Conservation (phyloP, 2,797 vertebrate genomes). For the Psittacula echo region DNA sequence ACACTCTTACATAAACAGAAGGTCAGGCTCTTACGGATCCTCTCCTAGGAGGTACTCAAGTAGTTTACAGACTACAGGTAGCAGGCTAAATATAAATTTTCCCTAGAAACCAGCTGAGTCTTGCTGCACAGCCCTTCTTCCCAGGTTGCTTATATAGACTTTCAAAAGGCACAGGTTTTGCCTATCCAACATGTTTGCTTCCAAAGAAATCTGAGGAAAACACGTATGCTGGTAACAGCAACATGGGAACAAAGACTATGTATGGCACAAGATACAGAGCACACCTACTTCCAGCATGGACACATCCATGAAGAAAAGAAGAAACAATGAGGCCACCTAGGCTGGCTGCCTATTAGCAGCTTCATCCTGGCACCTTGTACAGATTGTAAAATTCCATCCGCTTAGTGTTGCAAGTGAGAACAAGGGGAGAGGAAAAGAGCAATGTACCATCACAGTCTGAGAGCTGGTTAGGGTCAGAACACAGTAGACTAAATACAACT, state of each 20-base stretch:
- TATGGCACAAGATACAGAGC: neutral
- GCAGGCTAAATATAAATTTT: neutral
- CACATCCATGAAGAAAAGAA: neutral
- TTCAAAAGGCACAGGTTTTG: neutral
- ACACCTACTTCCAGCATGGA: neutral
- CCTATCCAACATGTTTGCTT: neutral
- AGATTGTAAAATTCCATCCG: neutral
- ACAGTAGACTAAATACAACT: accelerated
- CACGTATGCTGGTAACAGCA: accelerated
- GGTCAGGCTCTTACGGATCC: neutral
- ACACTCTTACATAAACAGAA: neutral
- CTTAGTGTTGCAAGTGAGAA: neutral
- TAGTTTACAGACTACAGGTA: neutral
- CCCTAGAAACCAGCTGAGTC: neutral
- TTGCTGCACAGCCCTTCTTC: neutral
- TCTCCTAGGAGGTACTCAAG: neutral
- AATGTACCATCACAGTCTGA: neutral
- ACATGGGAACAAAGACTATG: accelerated
- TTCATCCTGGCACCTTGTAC: neutral
- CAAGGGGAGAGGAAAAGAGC: neutral
- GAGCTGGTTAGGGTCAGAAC: neutral
- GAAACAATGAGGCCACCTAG: neutral
- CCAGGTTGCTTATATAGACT: neutral
- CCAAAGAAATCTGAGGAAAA: neutral
- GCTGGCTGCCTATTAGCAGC: neutral